Evolutionary conservation across 2,888 invertebrate species (phyloP).

Genomic region (Mythimna ferrago): DNA sequence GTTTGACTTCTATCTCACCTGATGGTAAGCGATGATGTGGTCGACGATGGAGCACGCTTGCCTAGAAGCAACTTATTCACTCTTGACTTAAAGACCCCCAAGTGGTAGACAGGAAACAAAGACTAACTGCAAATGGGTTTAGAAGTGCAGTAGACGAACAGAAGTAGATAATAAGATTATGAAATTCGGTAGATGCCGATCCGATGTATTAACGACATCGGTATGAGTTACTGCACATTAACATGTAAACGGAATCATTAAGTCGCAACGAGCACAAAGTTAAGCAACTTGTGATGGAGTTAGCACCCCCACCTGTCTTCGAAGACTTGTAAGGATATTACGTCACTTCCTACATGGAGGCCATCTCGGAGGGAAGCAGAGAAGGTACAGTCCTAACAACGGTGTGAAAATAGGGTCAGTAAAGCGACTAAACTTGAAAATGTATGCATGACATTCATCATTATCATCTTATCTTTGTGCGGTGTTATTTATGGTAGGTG

Average conservation of each 20-base stretch:
- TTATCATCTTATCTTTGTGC: too few relatives aligned
- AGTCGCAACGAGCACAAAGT: slow-evolving; percentile 22
- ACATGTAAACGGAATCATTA: slow-evolving; percentile 21
- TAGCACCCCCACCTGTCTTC: slow-evolving; percentile 37
- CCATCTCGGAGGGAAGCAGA: background rate
- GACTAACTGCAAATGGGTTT: too few relatives aligned
- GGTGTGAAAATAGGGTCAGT: background rate
- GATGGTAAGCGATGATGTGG: too few relatives aligned
- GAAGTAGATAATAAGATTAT: background rate
- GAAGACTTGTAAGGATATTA: slow-evolving; percentile 45
- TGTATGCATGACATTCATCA: too few relatives aligned
- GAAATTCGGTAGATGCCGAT: background rate
- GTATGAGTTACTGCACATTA: slow-evolving; percentile 4
- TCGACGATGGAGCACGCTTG: too few relatives aligned
- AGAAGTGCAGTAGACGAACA: too few relatives aligned
- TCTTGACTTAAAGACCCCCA: too few relatives aligned
- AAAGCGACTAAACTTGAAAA: background rate
- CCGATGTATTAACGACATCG: background rate
- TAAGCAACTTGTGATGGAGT: slow-evolving; percentile 35
- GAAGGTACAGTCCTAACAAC: slow-evolving; percentile 10
- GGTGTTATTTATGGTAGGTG: too few relatives aligned
- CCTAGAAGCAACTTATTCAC: too few relatives aligned
- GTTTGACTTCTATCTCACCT: too few relatives aligned
- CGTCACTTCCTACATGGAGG: slow-evolving; percentile 24
- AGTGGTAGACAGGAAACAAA: too few relatives aligned